Evolutionary conservation across 2,888 invertebrate genomes (phyloP).

Genomic region (Luperina nickerlii): DNA sequence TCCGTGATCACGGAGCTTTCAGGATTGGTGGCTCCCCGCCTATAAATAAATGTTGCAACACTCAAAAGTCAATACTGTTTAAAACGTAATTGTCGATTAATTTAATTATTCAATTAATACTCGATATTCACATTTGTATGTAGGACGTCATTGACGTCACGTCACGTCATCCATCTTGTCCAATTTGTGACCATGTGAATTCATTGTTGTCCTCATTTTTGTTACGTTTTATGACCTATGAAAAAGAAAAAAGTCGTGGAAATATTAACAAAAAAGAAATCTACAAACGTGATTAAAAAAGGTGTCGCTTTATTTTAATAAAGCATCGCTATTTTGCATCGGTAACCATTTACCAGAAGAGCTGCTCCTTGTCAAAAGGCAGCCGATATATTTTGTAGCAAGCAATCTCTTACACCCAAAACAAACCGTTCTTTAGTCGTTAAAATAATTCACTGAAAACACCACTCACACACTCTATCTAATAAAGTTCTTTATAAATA

Average conservation of each 20-base stretch:
- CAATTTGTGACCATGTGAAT: slow-evolving; percentile 21
- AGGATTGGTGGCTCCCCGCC: too few species aligned
- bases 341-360: too few species aligned
- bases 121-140: neutral
- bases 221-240: neutral
- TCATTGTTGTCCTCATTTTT: neutral
- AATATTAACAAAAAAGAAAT: too few species aligned
- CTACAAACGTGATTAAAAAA: too few species aligned
- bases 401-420: neutral
- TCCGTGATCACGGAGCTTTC: too few species aligned
- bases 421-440: slow-evolving; percentile 4
- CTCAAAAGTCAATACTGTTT: neutral
- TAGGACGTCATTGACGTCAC: too few species aligned
- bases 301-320: too few species aligned
- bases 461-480: neutral
- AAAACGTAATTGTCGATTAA: neutral
- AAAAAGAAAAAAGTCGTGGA: neutral
- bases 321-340: too few species aligned
- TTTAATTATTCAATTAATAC: neutral
- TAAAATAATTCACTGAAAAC: neutral
- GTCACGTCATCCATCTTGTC: neutral
- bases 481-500: slow-evolving; percentile 15
- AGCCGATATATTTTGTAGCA: neutral
- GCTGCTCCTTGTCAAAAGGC: too few species aligned
- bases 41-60: slow-evolving; percentile 1